Evolutionary conservation across 2,113 vertebrate species (phyloP), one percentile per base, ranked within the genome.

Genomic region (Atherinomorus stipes): DNA sequence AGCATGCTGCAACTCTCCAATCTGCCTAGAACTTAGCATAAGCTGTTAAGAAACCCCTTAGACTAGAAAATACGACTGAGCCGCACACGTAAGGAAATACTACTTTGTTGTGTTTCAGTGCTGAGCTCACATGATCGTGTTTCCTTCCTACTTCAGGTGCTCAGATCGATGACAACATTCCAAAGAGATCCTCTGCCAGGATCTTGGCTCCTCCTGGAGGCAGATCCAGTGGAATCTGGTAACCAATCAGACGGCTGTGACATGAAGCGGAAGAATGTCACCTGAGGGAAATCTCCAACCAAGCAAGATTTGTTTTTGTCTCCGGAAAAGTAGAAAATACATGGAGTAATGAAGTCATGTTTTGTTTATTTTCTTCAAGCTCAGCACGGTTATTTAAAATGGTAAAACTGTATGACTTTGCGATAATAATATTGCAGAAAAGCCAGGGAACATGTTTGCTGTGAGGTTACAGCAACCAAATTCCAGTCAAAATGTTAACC

Each of bases 181-280:
- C 97, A 92, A 98, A 99, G 94, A 95, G 96, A 91, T 96, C 96
- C 64, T 97, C 96, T 0, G 96, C 96, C 53, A 90, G 97, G 90
- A 97, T 98, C 90, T 94, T 98, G 44, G 96, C 97, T 67, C 97
- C 97, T 63, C 97, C 97, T 11, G 96, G 97, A 78, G 97, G 97
- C 65, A 91, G 96, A 89, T 97, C 97, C 73, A 99, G 96, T 34
- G 96, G 96, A 81, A 97, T 97, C 90, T 97, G 96, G 96, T 98
- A 96, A 85, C 78, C 34, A 47, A 22, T 49, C 56, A 53, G 69
- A 45, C 16, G 25, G 21, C 11, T 0, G 12, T 38, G 18, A 73
- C 52, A 0, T 10, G 45, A 63, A 64, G 42, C 4, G 1, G 58
- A 69, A 71, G 67, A 78, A 73, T 8, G 60, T 64, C 7, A 45